phyloP scores from a whole-genome alignment of 2,113 vertebrate genomes.

The Sceloporus tristichus region DNA sequence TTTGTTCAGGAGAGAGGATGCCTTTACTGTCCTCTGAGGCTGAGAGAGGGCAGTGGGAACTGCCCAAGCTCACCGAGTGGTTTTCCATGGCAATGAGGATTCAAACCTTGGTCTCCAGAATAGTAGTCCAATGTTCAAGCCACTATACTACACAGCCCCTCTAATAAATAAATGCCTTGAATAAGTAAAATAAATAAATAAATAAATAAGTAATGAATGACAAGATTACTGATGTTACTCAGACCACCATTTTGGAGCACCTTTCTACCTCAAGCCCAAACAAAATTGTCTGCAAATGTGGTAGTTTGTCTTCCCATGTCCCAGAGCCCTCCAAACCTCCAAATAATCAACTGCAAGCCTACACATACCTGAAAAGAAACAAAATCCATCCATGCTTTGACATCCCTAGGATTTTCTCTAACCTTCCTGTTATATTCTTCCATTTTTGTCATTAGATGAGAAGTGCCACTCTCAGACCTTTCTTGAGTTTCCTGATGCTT shows the following conservation, averaged over 20 bases:
- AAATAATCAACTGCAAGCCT: background rate
- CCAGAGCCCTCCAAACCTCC: background rate
- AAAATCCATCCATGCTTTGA: conserved; percentile 90
- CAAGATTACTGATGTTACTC: background rate
- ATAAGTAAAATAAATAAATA: too few relatives aligned
- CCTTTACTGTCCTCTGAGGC: too few relatives aligned
- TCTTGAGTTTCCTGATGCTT: conserved; percentile 55
- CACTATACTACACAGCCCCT: too few relatives aligned
- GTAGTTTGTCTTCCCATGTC: background rate
- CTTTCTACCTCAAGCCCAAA: too few relatives aligned
- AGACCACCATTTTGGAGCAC: background rate
- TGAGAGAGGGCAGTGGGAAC: too few relatives aligned
- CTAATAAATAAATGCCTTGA: background rate
- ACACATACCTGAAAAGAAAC: conserved; percentile 89
- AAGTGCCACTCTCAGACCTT: conserved; percentile 49
- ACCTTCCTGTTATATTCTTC: conserved; percentile 92
- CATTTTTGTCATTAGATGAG: conserved; percentile 76
- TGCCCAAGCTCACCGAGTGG: too few relatives aligned
- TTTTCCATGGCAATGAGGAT: too few relatives aligned
- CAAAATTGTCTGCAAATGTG: too few relatives aligned
- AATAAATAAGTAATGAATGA: background rate
- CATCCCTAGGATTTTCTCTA: conserved; percentile 89
- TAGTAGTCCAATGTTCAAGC: too few relatives aligned
- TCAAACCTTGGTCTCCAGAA: too few relatives aligned
- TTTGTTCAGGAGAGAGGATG: too few relatives aligned